Conservation (phyloP, 2,113 vertebrate genomes). For the Oryzias woworae region DNA sequence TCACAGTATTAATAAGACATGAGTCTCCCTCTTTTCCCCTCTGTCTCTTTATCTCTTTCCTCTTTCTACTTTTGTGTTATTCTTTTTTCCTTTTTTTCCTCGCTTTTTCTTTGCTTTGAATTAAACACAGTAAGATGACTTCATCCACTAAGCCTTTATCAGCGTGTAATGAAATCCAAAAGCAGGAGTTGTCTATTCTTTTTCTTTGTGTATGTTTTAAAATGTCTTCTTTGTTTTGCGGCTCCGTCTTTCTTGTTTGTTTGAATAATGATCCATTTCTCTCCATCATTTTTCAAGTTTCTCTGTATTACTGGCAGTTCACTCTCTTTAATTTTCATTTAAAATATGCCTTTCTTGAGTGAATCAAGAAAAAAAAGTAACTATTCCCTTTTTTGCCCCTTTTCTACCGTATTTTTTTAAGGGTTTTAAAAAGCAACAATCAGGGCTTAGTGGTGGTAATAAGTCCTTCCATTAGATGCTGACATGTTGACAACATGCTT, state of each 20-base stretch:
- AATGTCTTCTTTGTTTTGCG: constrained; percentile 22
- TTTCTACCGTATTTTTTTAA: constrained; percentile 13
- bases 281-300: constrained; percentile 48
- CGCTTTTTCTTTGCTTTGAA: constrained; percentile 22
- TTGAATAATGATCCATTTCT: constrained; percentile 63
- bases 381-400: too few relatives aligned
- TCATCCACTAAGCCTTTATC: constrained; percentile 62
- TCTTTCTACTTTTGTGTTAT: constrained; percentile 6
- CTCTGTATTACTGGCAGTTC: constrained; percentile 51
- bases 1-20: constrained; percentile 71
- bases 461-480: constrained; percentile 46
- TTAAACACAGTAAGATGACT: constrained; percentile 51
- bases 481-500: constrained; percentile 50
- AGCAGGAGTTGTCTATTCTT: constrained; percentile 38
- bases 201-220: neutral
- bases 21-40: constrained; percentile 49
- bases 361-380: constrained; percentile 6
- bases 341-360: constrained; percentile 26
- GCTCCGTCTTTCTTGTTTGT: constrained; percentile 34
- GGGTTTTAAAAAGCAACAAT: constrained; percentile 51
- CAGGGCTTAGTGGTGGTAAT: constrained; percentile 46
- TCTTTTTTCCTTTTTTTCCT: constrained; percentile 21
- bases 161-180: constrained; percentile 49
- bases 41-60: constrained; percentile 50
- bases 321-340: constrained; percentile 25